phyloP scores from a whole-genome alignment of 2,888 invertebrate species.

The Punctoribates punctum region DNA sequence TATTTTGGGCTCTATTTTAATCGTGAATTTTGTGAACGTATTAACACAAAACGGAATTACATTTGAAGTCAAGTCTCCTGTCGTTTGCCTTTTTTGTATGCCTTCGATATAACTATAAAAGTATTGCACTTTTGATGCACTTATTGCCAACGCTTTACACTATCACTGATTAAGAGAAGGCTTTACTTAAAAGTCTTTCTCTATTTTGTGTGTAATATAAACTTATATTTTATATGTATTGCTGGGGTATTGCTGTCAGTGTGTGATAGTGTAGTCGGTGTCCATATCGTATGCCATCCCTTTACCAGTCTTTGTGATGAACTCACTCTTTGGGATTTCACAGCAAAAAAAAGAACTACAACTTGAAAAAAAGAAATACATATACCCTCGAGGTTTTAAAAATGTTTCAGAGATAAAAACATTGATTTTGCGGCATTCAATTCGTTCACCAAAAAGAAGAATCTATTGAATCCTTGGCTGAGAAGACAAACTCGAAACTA shows the following conservation, averaged over 20 bases:
- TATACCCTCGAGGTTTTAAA: conserved; percentile 36
- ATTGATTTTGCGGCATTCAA: conserved; percentile 34
- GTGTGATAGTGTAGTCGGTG: not conserved
- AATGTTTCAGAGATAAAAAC: conserved; percentile 36
- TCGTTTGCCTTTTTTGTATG: conserved; percentile 30
- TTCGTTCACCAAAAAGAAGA: conserved; percentile 14
- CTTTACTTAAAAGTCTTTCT: conserved; percentile 24
- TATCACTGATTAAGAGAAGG: conserved; percentile 27
- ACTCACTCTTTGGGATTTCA: conserved; percentile 19
- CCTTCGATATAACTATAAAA: conserved; percentile 19
- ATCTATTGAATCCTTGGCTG: not conserved
- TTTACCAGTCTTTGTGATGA: conserved; percentile 22
- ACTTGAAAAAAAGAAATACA: conserved; percentile 28
- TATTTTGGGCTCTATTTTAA: conserved; percentile 14
- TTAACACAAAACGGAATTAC: conserved; percentile 37
- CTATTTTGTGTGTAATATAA: not conserved
- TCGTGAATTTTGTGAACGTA: conserved; percentile 31
- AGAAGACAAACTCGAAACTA: conserved; percentile 26
- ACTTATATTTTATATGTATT: conserved; percentile 5
- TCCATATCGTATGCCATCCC: conserved; percentile 25
- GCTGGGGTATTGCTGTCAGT: conserved; percentile 22
- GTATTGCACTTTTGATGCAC: conserved; percentile 3
- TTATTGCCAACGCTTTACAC: not conserved
- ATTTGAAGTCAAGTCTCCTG: conserved; percentile 34
- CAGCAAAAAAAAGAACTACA: conserved; percentile 16